phyloP scores from a whole-genome alignment of 2,888 invertebrate genomes.

The Hypomecis punctinalis region DNA sequence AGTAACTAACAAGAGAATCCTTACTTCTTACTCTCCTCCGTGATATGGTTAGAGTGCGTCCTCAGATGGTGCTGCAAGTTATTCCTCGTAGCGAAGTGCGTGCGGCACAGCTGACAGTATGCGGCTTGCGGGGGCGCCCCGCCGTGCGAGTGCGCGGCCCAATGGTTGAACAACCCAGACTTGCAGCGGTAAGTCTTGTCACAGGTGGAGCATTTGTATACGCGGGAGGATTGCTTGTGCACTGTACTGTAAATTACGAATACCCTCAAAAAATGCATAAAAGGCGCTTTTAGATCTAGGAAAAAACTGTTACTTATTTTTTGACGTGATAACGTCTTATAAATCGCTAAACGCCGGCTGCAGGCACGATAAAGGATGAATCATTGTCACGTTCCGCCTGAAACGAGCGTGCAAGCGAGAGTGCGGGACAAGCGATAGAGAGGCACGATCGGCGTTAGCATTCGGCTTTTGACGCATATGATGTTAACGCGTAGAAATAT shows the following conservation, averaged over 20 bases:
- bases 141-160: constrained; percentile 49
- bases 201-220: constrained; percentile 55
- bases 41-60: constrained; percentile 54
- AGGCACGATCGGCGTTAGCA: no score
- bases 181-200: constrained; percentile 57
- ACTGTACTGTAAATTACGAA: constrained; percentile 49
- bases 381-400: no score
- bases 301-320: no score
- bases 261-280: background rate
- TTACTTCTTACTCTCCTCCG: constrained; percentile 46
- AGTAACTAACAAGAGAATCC: background rate
- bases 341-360: no score
- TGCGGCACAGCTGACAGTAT: constrained; percentile 52
- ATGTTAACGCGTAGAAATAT: no score
- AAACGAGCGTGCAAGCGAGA: no score
- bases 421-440: no score
- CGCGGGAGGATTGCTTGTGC: constrained; percentile 54
- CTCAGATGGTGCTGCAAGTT: constrained; percentile 48
- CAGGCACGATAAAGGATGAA: no score
- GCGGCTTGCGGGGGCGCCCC: constrained; percentile 47
- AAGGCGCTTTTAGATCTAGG: no score
- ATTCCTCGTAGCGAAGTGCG: constrained; percentile 51
- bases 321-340: no score
- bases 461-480: no score
- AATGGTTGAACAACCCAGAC: constrained; percentile 49